Evolutionary conservation across 2,888 invertebrate species (phyloP), one percentile per base, ranked within the genome.

Genomic region (Halocaridina rubra): DNA sequence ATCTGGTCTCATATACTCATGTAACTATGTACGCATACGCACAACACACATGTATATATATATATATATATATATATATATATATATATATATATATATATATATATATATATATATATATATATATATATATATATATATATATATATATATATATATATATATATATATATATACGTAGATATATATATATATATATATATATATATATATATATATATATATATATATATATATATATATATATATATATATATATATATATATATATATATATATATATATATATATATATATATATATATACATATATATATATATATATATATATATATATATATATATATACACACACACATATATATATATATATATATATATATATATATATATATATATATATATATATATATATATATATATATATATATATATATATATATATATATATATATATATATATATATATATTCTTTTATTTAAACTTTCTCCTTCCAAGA

Each of bases 111-210:
- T 32, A n/a, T 71, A 71, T 71, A 33, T 71, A 71, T 71, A 71
- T 32, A 30, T 71, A 30, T 71, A 30, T 71, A 71, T 71, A 71
- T 71, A 71, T 71, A 71, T 71, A 71, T 71, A 71, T 32, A 71
- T 71, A 71, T 71, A 39, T 39, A 39, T 19, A 74, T 39, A 39
- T 39, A 74, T 39, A 39, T 74, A n/a, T 39, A 74, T 39, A 74
- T 46, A 74, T 46, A 39, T 74, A 39, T 74, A 39, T 74, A 74
- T 74, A 19, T 39, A 19, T 74, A 39, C 46, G 22, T 46, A 39
- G 19, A 74, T 74, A 39, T 39, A 39, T 74, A 39, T 74, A 74
- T 74, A n/a, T 74, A 74, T 74, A 39, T 39, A 22, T 22, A 39
- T 72, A 39, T 39, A 39, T 39, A 39, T 74, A 33, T 74, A 39